Conservation (phyloP, 1,140 invertebrate species). For the Elymnias hypermnestra region DNA sequence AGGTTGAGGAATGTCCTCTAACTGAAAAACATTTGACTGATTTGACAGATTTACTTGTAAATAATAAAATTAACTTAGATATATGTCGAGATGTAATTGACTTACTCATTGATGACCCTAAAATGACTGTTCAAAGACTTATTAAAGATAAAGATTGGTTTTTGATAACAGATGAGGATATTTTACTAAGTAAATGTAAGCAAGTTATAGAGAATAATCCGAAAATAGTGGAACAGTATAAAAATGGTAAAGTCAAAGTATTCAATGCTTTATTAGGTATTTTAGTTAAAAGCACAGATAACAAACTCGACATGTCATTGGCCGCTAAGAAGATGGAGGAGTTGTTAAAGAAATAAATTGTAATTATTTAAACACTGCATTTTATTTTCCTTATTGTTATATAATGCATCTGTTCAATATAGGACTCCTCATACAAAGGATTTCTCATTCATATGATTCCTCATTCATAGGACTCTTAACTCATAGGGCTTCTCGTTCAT, state of each 20-base stretch:
- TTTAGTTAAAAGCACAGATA: slow-evolving; percentile 76
- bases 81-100: slow-evolving; percentile 75
- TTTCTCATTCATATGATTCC: too few species aligned
- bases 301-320: slow-evolving; percentile 81
- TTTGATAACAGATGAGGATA: slow-evolving; percentile 78
- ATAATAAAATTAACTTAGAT: slow-evolving; percentile 78
- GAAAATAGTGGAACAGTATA: slow-evolving; percentile 81
- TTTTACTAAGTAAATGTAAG: slow-evolving; percentile 79
- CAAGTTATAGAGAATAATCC: slow-evolving; percentile 81
- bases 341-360: slow-evolving; percentile 74
- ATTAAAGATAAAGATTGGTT: slow-evolving; percentile 79
- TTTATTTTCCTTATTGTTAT: neutral
- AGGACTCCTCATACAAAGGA: too few species aligned
- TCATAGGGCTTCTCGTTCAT: too few species aligned
- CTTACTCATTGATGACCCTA: slow-evolving; percentile 71
- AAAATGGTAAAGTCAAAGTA: slow-evolving; percentile 83
- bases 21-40: slow-evolving; percentile 77
- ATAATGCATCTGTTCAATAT: neutral
- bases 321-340: slow-evolving; percentile 78
- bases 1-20: slow-evolving; percentile 74
- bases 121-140: slow-evolving; percentile 71
- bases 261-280: slow-evolving; percentile 80
- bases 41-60: slow-evolving; percentile 78
- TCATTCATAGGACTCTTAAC: too few species aligned
- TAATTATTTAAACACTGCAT: neutral